A percentile compares a stretch with the other conserved stretches of the same genome.
Conservation (phyloP, 2,113 vertebrate genomes). For the Prietella phreatophila region DNA sequence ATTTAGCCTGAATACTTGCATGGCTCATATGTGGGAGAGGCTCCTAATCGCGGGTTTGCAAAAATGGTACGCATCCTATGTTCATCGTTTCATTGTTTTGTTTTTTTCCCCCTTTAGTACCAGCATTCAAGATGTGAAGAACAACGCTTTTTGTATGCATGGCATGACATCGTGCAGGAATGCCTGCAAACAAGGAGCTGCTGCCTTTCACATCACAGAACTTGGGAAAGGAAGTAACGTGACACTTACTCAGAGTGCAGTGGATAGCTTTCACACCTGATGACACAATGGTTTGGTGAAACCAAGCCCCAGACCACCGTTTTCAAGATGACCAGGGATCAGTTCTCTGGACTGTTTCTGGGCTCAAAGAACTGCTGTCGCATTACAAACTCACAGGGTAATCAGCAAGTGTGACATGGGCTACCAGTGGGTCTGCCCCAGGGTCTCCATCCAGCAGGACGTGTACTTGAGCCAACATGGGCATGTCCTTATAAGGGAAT, state of each 20-base stretch:
- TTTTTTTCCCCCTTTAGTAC: not conserved
- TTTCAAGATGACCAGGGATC: not conserved
- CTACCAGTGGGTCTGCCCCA: not conserved
- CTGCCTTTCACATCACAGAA: not conserved
- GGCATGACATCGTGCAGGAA: not conserved
- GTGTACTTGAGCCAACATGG: not conserved
- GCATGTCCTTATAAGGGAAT: not conserved
- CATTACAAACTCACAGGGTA: not conserved
- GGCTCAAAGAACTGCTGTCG: not conserved
- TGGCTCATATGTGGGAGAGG: not conserved
- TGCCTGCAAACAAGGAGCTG: not conserved
- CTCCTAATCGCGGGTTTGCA: not conserved
- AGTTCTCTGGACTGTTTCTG: not conserved
- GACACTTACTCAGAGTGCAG: not conserved
- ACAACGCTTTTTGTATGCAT: not conserved
- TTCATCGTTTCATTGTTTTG: not conserved
- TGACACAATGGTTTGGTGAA: not conserved
- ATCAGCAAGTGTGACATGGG: not conserved
- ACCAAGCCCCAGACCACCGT: not conserved
- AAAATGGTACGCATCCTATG: not conserved
- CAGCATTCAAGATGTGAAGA: not conserved
- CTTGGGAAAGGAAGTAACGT: not conserved
- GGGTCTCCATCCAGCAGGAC: not conserved
- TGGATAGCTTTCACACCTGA: not conserved
- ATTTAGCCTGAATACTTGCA: not conserved